Evolutionary conservation across 2,113 vertebrate genomes (phyloP).

Genomic region (Aphyosemion australe): DNA sequence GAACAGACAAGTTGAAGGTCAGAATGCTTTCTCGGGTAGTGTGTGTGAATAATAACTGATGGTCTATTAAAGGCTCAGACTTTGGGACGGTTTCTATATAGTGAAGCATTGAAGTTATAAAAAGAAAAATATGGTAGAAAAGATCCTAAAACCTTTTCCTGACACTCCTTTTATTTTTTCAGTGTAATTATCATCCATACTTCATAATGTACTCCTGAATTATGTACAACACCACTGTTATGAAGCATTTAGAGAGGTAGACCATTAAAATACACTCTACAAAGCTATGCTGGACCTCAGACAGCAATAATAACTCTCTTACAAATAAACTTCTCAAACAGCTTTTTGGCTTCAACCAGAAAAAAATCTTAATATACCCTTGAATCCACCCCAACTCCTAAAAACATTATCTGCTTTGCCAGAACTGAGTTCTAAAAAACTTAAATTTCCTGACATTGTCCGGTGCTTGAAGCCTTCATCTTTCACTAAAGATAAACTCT

Average conservation of each 20-base stretch:
- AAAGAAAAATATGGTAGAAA: neutral
- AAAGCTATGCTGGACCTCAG: constrained; percentile 5
- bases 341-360: constrained; percentile 8
- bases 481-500: constrained; percentile 6
- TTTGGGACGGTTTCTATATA: too few relatives aligned
- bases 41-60: too few relatives aligned
- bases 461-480: constrained; percentile 2
- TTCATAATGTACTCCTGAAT: neutral
- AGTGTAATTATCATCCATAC: neutral
- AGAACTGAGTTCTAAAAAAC: constrained; percentile 3
- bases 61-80: too few relatives aligned
- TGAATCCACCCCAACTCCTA: too few relatives aligned
- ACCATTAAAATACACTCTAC: neutral
- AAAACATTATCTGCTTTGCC: neutral
- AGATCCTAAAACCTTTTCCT: neutral
- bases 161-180: neutral
- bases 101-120: neutral
- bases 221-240: too few relatives aligned
- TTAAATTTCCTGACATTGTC: neutral
- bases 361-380: constrained; percentile 1
- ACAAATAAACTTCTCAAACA: constrained; percentile 4
- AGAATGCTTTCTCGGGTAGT: too few relatives aligned
- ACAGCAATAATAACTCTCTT: constrained; percentile 5
- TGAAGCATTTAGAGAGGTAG: too few relatives aligned
- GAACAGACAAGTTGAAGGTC: too few relatives aligned